Evolutionary conservation across 2,113 vertebrate genomes (phyloP), one percentile per base, ranked within the genome.

Genomic region (Gallinago media): DNA sequence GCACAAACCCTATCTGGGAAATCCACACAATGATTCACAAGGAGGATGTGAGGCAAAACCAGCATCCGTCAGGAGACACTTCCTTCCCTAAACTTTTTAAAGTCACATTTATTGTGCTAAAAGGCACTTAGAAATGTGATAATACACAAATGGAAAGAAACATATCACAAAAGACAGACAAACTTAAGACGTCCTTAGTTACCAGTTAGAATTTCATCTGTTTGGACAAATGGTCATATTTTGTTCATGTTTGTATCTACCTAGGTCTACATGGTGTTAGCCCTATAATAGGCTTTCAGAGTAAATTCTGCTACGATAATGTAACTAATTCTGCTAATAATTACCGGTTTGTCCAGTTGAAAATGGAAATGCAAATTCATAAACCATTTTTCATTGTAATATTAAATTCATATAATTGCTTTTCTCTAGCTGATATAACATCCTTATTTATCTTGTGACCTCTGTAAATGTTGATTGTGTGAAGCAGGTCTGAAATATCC

Each of bases 11-110:
- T 38, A 25, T 5, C 27, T 18, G 40, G 52, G 52, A 50, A 50
- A 86, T 10, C 6, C 22, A 38, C 32, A 21, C 46, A 29, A 31
- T 3, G 14, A 13, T 21, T 79, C 76, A 58, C 26, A 12, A 62
- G 42, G 15, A 79, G 13, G 27, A 44, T 12, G 5, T 11, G 23
- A 67, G 52, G 56, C 17, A 91, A 82, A 77, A 14, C 1, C 46
- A 58, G n/a, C 7, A 76, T 6, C 47, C 47, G 27, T 63, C 0
- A 7, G 84, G 52, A 93, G 61, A 62, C 0, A 1, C 3, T 61
- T 54, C 52, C 52, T 71, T 86, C 25, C n/a, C 38, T 15, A 11
- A 91, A 38, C 18, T 25, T 66, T 82, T 26, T 44, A 15, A 29
- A 83, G 10, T 6, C 36, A 81, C 49, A 16, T 72, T 58, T 63